These are phyloP conservation scores for Operophtera brumata DNA, from an alignment of 2,888 invertebrate species.

Conservation along the genomic window DNA sequence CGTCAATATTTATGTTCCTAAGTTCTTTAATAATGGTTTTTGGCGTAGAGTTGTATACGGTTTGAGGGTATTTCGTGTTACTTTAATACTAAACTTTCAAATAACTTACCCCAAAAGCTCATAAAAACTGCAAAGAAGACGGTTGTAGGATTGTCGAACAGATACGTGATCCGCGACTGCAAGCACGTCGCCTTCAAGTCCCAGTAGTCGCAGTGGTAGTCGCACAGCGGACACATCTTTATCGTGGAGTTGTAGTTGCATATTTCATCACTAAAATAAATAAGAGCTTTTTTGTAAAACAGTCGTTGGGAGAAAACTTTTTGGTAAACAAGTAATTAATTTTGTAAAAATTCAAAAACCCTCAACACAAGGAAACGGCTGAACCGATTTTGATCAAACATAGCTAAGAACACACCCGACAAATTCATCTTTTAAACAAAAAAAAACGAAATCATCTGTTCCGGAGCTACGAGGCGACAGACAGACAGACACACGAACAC, in stretches of 20 bases:
- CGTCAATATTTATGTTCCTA: too few species aligned
- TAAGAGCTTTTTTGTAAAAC: not conserved
- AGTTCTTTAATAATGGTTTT: too few species aligned
- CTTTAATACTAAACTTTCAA: not conserved
- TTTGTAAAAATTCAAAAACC: too few species aligned
- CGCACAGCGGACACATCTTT: constrained; percentile 96
- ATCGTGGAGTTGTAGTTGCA: constrained; percentile 83
- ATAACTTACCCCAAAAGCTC: constrained; percentile 88
- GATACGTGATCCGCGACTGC: constrained; percentile 91
- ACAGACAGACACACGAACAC: too few species aligned
- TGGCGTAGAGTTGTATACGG: not conserved
- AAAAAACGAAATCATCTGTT: too few species aligned
- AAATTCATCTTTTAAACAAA: too few species aligned
- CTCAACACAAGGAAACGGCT: too few species aligned
- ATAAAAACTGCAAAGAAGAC: constrained; percentile 97
- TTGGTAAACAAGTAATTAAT: too few species aligned
- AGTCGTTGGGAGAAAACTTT: too few species aligned
- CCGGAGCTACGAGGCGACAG: too few species aligned
- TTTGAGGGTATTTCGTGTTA: not conserved
- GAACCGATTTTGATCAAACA: too few species aligned
- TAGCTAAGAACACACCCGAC: too few species aligned
- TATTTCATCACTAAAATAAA: constrained; percentile 83
- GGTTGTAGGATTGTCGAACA: constrained; percentile 97
- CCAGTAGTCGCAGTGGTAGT: constrained; percentile 93
- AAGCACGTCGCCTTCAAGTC: constrained; percentile 90